Evolutionary conservation across 2,113 vertebrate species (phyloP).

Genomic region (Phyllostomus discolor): DNA sequence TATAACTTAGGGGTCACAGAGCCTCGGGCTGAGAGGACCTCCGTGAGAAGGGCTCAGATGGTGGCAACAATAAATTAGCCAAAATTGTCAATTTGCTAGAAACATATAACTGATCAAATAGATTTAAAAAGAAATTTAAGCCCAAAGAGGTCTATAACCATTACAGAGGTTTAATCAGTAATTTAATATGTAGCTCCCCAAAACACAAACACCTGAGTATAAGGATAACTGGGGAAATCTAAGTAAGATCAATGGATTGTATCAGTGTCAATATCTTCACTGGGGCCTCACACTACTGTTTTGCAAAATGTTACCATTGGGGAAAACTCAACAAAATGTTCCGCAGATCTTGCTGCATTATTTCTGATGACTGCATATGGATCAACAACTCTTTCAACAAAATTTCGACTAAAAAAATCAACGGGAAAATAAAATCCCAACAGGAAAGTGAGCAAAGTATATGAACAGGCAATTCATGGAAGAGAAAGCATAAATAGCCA

Average conservation of each 20-base stretch:
- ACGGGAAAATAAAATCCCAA: slow-evolving; percentile 23
- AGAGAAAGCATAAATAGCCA: background rate
- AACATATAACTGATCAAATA: background rate
- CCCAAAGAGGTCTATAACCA: background rate
- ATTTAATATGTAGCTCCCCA: background rate
- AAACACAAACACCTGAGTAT: background rate
- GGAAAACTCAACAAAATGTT: background rate
- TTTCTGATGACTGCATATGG: background rate
- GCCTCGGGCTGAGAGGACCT: background rate
- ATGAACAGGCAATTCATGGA: background rate
- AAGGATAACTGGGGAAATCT: background rate
- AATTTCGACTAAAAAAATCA: slow-evolving; percentile 15
- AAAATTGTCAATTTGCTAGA: background rate
- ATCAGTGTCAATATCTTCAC: background rate
- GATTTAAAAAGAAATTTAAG: background rate
- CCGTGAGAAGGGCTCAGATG: background rate
- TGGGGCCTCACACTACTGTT: background rate
- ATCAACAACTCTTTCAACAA: background rate
- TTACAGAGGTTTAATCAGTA: background rate
- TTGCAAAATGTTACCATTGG: background rate
- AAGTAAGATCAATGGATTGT: background rate
- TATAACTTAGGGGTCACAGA: background rate
- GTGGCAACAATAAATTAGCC: background rate
- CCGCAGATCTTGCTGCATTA: background rate
- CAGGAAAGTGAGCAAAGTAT: slow-evolving; percentile 19